These are phyloP conservation scores for Xylota sylvarum DNA, from an alignment of 2,888 invertebrate genomes.

Conservation along the genomic window DNA sequence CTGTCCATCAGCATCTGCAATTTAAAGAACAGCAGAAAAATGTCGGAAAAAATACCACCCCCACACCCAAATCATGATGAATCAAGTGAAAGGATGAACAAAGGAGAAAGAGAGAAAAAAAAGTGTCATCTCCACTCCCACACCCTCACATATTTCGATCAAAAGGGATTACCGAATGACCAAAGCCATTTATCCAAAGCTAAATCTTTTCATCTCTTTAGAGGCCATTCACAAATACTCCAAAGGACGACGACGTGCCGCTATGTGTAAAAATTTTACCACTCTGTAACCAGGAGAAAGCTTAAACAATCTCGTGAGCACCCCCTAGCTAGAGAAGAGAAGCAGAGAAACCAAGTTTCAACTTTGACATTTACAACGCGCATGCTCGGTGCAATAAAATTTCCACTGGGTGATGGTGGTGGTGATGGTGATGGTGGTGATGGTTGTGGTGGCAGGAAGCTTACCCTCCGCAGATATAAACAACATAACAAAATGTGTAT, in stretches of 20 bases:
- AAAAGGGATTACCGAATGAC: conserved; percentile 69
- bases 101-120: background rate
- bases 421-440: background rate
- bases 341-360: conserved; percentile 62
- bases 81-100: conserved; percentile 17
- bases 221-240: conserved; percentile 75
- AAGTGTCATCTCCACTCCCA: background rate
- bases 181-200: conserved; percentile 68
- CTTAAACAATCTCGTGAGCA: conserved; percentile 16
- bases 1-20: conserved; percentile 19
- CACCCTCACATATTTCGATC: conserved; percentile 44
- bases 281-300: conserved; percentile 4
- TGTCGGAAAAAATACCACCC: background rate
- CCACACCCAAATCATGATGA: background rate
- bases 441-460: background rate
- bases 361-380: conserved; percentile 74
- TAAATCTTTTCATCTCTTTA: conserved; percentile 75
- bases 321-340: conserved; percentile 1
- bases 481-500: conserved; percentile 30
- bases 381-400: conserved; percentile 58
- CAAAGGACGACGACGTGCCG: conserved; percentile 69
- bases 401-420: background rate
- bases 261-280: conserved; percentile 48
- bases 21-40: conserved; percentile 19
- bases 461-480: conserved; percentile 37